Evolutionary conservation across 2,113 vertebrate genomes (phyloP).

Genomic region (Bagarius yarrelli): DNA sequence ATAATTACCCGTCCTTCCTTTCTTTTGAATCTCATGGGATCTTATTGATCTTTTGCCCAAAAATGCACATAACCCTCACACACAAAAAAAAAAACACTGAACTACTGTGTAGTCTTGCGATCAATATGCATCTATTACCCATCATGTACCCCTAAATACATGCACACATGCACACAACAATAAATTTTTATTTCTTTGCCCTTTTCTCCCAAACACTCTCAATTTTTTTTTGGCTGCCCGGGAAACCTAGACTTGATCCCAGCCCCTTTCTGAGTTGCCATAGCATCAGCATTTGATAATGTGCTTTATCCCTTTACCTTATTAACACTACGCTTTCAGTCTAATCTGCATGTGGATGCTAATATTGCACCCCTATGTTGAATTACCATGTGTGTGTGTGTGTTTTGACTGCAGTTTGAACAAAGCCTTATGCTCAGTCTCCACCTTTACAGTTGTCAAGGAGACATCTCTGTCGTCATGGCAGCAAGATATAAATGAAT

Average conservation of each 20-base stretch:
- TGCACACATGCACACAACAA: slow-evolving; percentile 39
- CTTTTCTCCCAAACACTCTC: slow-evolving; percentile 38
- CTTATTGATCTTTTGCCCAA: neutral
- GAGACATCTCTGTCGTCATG: slow-evolving; percentile 44
- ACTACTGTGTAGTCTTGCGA: neutral
- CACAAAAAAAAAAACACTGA: neutral
- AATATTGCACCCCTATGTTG: slow-evolving; percentile 34
- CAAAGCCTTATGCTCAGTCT: slow-evolving; percentile 35
- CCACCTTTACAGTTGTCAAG: slow-evolving; percentile 48
- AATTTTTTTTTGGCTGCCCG: slow-evolving; percentile 52
- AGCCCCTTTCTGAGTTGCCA: slow-evolving; percentile 68
- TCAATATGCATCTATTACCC: slow-evolving; percentile 11
- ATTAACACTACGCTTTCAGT: slow-evolving; percentile 35
- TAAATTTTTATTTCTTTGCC: slow-evolving; percentile 25
- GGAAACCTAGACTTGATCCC: slow-evolving; percentile 59
- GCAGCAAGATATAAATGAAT: slow-evolving; percentile 41
- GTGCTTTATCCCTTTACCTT: slow-evolving; percentile 64
- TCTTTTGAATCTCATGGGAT: slow-evolving; percentile 25
- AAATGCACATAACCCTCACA: slow-evolving; percentile 21
- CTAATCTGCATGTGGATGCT: slow-evolving; percentile 27
- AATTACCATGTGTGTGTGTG: slow-evolving; percentile 23
- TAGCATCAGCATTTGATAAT: slow-evolving; percentile 67
- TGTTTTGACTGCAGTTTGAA: slow-evolving; percentile 32
- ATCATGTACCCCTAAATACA: slow-evolving; percentile 5
- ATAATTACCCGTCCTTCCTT: slow-evolving; percentile 37